These are phyloP conservation scores for Crocodylus rhombifer DNA, from an alignment of 2,797 vertebrate species.

Conservation along the genomic window DNA sequence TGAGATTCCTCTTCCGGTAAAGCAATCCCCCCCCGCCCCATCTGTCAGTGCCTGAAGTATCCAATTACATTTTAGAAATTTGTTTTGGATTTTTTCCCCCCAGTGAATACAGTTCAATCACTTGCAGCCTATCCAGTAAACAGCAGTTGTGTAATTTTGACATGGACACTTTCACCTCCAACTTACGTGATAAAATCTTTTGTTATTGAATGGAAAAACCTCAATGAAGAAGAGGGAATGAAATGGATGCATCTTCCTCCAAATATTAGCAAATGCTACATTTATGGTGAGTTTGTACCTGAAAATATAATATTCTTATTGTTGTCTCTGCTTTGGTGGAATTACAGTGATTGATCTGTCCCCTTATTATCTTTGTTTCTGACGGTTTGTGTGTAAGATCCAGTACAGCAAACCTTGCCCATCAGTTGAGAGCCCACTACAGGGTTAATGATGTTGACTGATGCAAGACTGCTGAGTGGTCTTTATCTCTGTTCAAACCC, in stretches of 20 bases:
- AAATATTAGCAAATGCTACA: constrained; percentile 75
- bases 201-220: constrained; percentile 89
- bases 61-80: background rate
- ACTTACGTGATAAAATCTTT: constrained; percentile 79
- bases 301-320: background rate
- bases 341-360: no score
- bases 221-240: constrained; percentile 70
- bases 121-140: constrained; percentile 85
- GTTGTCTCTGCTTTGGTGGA: background rate
- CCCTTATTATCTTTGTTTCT: background rate
- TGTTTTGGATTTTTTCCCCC: constrained; percentile 6
- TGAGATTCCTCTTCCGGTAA: background rate
- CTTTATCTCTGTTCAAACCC: background rate
- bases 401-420: background rate
- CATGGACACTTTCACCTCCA: constrained; percentile 85
- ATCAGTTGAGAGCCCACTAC: background rate
- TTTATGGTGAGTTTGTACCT: constrained; percentile 77
- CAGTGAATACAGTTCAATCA: constrained; percentile 82
- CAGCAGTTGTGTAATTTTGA: constrained; percentile 87
- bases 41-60: background rate
- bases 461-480: background rate
- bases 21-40: background rate
- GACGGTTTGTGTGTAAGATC: background rate
- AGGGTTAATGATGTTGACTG: background rate
- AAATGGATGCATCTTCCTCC: constrained; percentile 88